These are phyloP conservation scores for Drosophila sechellia DNA, from an alignment of 1,140 invertebrate species.

Conservation along the genomic window DNA sequence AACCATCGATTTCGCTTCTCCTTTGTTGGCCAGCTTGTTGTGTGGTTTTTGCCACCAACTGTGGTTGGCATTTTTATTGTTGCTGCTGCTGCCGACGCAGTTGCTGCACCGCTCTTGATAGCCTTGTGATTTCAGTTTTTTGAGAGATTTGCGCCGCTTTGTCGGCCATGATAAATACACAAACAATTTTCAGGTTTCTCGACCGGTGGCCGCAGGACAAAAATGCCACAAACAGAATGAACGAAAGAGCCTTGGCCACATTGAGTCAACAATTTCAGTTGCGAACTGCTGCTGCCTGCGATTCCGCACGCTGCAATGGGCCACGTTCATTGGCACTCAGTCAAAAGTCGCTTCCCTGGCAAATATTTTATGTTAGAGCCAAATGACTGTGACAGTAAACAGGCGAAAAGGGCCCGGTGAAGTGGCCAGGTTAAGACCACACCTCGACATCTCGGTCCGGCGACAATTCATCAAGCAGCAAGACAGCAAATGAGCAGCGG, in stretches of 20 bases:
- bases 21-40: slow-evolving; percentile 48
- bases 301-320: slow-evolving; percentile 1
- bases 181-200: slow-evolving; percentile 77
- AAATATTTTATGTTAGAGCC: slow-evolving; percentile 72
- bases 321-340: slow-evolving; percentile 67
- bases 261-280: slow-evolving; percentile 68
- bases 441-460: slow-evolving; percentile 59
- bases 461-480: slow-evolving; percentile 82
- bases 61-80: slow-evolving; percentile 79
- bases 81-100: slow-evolving; percentile 22
- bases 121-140: slow-evolving; percentile 72
- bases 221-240: slow-evolving; percentile 47
- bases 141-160: slow-evolving; percentile 74
- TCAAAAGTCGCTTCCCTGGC: slow-evolving; percentile 46
- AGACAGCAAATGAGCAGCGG: slow-evolving; percentile 70
- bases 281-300: not conserved
- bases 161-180: slow-evolving; percentile 80
- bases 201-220: slow-evolving; percentile 75
- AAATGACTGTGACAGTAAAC: slow-evolving; percentile 59
- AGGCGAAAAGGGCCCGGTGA: slow-evolving; percentile 26
- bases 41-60: slow-evolving; percentile 69
- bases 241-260: slow-evolving; percentile 34
- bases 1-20: slow-evolving; percentile 16
- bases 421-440: slow-evolving; percentile 56
- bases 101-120: slow-evolving; percentile 57